Conservation (phyloP, 2,888 invertebrate genomes). For the Xanthostigma xanthostigma region DNA sequence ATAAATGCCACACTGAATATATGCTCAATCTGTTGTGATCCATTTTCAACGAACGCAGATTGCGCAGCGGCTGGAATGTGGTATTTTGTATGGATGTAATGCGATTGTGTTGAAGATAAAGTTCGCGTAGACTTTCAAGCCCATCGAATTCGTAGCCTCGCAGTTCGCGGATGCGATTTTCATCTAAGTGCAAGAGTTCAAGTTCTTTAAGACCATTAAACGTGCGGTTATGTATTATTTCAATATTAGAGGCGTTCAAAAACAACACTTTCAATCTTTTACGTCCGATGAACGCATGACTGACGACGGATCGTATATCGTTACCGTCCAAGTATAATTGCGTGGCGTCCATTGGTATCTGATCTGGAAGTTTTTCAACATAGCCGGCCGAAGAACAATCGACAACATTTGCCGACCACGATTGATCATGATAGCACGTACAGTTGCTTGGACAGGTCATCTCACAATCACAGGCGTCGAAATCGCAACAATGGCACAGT, state of each 20-base stretch:
- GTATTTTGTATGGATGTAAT: conserved; percentile 52
- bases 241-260: conserved; percentile 64
- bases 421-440: conserved; percentile 77
- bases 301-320: conserved; percentile 55
- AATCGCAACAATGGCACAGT: conserved; percentile 79
- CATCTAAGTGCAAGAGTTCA: conserved; percentile 58
- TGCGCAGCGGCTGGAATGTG: conserved; percentile 51
- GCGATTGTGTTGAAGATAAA: conserved; percentile 61
- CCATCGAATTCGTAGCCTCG: conserved; percentile 71
- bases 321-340: conserved; percentile 76
- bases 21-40: conserved; percentile 57
- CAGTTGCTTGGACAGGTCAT: conserved; percentile 81
- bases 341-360: conserved; percentile 85
- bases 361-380: conserved; percentile 53
- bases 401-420: conserved; percentile 74
- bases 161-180: conserved; percentile 52
- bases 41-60: conserved; percentile 48
- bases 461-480: conserved; percentile 84
- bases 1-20: conserved; percentile 58
- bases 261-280: conserved; percentile 62
- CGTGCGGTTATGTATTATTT: conserved; percentile 63
- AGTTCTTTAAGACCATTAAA: conserved; percentile 71
- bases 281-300: conserved; percentile 74
- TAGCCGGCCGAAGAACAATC: conserved; percentile 64
- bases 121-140: conserved; percentile 51